phyloP scores from a whole-genome alignment of 2,113 vertebrate genomes.

The Chaetodon trifascialis region DNA sequence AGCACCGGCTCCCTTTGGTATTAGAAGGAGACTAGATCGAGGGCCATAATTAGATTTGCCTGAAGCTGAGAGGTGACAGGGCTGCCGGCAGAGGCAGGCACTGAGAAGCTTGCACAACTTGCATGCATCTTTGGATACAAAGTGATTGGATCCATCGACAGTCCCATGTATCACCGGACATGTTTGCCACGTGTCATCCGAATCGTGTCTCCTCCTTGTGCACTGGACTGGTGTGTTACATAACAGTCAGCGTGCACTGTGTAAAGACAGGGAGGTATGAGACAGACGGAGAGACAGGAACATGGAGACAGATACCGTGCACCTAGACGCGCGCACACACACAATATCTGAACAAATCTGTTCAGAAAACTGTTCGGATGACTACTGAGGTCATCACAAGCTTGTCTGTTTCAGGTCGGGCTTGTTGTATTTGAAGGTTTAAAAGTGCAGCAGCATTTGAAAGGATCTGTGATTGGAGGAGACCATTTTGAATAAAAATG shows the following conservation, averaged over 20 bases:
- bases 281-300: conserved; percentile 35
- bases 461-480: conserved; percentile 28
- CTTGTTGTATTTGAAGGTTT: conserved; percentile 4
- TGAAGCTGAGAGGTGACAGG: conserved; percentile 47
- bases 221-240: conserved; percentile 62
- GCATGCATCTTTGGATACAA: background rate
- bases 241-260: conserved; percentile 59
- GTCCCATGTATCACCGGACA: conserved; percentile 36
- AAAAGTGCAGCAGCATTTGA: conserved; percentile 21
- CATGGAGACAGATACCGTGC: conserved; percentile 11
- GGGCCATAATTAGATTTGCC: conserved; percentile 68
- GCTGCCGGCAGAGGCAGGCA: conserved; percentile 11
- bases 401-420: conserved; percentile 10
- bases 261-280: conserved; percentile 58
- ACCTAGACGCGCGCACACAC: conserved; percentile 12
- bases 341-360: conserved; percentile 13
- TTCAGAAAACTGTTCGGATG: too few species aligned
- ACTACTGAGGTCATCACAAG: conserved; percentile 11
- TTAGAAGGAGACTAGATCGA: conserved; percentile 55
- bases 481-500: conserved; percentile 41
- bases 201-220: conserved; percentile 64
- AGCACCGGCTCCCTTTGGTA: conserved; percentile 55
- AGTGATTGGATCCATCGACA: conserved; percentile 32
- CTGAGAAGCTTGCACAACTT: background rate
- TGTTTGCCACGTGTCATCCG: conserved; percentile 59